A percentile compares a stretch with the other conserved stretches of the same genome.
These are phyloP conservation scores for Apotomis capreana DNA, from an alignment of 2,888 invertebrate species.

Conservation along the genomic window DNA sequence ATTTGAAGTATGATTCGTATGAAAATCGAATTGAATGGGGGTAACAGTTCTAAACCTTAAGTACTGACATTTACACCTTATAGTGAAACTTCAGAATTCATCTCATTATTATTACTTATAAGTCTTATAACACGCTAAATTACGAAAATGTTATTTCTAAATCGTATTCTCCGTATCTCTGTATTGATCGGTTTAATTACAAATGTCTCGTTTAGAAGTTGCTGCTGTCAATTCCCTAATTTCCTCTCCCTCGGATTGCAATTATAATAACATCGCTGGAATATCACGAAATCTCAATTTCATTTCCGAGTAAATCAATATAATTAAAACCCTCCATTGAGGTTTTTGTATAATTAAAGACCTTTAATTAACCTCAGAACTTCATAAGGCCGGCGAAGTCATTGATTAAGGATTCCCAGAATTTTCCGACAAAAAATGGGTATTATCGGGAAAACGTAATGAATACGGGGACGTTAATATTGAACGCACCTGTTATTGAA, in stretches of 20 bases:
- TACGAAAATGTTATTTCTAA: background rate
- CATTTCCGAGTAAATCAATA: conserved; percentile 25
- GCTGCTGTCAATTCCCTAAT: conserved; percentile 8
- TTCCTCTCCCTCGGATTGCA: conserved; percentile 7
- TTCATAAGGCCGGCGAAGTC: conserved; percentile 16
- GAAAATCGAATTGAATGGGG: no score
- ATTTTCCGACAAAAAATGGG: conserved; percentile 38
- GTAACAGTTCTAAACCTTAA: background rate
- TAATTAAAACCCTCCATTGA: background rate
- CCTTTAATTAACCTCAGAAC: conserved; percentile 34
- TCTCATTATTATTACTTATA: background rate
- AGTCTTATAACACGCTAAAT: background rate
- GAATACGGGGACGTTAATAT: conserved; percentile 53
- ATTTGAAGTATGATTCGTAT: background rate
- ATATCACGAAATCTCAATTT: conserved; percentile 10
- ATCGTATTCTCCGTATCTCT: background rate
- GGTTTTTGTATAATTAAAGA: conserved; percentile 12
- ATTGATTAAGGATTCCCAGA: conserved; percentile 28
- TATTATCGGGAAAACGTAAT: conserved; percentile 54
- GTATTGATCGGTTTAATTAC: background rate
- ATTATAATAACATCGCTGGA: conserved; percentile 9
- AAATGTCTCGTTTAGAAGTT: background rate
- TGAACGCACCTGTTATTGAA: conserved; percentile 60
- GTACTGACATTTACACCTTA: conserved; percentile 7
- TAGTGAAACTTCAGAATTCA: background rate